Conservation (phyloP, 2,113 vertebrate genomes). For the Carettochelys insculpta region DNA sequence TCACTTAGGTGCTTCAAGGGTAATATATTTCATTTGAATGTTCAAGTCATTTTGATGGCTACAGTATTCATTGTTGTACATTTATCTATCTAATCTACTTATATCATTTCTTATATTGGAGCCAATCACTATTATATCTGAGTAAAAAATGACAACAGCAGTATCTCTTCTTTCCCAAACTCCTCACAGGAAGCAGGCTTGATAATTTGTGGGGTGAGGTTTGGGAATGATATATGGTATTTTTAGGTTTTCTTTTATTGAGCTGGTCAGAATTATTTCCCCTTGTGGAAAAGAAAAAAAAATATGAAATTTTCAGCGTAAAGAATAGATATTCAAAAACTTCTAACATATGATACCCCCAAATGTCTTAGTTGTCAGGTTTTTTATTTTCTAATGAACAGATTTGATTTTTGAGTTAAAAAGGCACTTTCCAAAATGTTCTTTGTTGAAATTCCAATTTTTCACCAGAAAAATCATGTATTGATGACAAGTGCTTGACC, state of each 20-base stretch:
- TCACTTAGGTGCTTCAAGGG: background rate
- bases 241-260: background rate
- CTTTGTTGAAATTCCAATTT: fast-evolving
- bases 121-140: background rate
- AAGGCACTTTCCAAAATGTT: background rate
- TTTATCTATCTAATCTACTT: background rate
- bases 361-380: background rate
- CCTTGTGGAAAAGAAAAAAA: background rate
- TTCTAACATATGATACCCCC: background rate
- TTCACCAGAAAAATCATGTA: background rate
- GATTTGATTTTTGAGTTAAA: background rate
- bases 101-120: background rate
- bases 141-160: background rate
- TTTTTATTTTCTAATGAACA: background rate
- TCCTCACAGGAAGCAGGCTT: background rate
- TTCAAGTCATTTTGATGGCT: background rate
- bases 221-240: background rate
- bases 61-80: background rate
- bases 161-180: background rate
- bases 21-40: background rate
- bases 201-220: background rate
- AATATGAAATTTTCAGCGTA: background rate
- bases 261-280: background rate
- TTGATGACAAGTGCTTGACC: background rate
- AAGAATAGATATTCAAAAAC: background rate